Evolutionary conservation across 2,888 invertebrate genomes (phyloP).

Genomic region (Melanostoma scalare): DNA sequence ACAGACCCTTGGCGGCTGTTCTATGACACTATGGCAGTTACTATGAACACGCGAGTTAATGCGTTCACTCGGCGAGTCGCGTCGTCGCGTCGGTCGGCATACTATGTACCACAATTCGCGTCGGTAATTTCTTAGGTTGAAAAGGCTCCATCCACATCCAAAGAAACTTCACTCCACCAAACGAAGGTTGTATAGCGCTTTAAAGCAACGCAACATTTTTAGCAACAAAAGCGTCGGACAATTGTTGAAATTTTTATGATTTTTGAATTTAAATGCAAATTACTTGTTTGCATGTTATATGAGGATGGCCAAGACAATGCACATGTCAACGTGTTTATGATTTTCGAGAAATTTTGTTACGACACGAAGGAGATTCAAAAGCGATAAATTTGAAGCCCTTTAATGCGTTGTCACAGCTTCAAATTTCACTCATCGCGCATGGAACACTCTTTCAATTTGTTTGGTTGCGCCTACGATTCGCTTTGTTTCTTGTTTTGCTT

Average conservation of each 20-base stretch:
- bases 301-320: conserved; percentile 59
- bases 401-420: conserved; percentile 72
- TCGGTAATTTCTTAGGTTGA: conserved; percentile 54
- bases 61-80: background rate
- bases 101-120: conserved; percentile 17
- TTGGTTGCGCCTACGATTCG: conserved; percentile 68
- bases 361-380: conserved; percentile 62
- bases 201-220: conserved; percentile 24
- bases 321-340: conserved; percentile 71
- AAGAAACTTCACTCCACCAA: background rate
- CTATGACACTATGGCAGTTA: conserved; percentile 4
- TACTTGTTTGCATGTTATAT: conserved; percentile 42
- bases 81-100: too few species aligned
- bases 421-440: conserved; percentile 67
- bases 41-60: conserved; percentile 8
- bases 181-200: too few species aligned
- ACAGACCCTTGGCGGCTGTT: background rate
- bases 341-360: conserved; percentile 63
- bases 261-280: conserved; percentile 72
- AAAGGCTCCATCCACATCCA: conserved; percentile 22
- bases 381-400: conserved; percentile 72
- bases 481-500: conserved; percentile 47
- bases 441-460: conserved; percentile 33
- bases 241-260: conserved; percentile 34
- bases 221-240: conserved; percentile 41